Base-by-base conservation (phyloP, 2,797 vertebrate genomes). In the Otus scops region DNA sequence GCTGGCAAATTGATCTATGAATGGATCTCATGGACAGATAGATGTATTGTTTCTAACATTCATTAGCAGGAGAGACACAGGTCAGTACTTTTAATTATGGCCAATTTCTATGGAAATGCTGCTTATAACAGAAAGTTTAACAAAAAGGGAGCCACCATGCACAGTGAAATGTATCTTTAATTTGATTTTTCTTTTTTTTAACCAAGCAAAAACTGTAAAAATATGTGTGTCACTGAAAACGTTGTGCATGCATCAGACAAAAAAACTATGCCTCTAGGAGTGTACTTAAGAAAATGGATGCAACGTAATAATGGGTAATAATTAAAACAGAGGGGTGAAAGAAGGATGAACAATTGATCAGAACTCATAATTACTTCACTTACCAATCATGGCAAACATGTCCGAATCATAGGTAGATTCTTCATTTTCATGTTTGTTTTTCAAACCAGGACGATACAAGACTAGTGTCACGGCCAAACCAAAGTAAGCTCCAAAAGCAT, bases 341-440 rank as follows among this genome's bases (percentile, higher is more conserved):
- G 23, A 67, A 7, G 5, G 4, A 24, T 61, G 60, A 87, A 23
- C 12, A 81, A 5, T 30, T 64, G 15, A 41, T 34, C 22, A 69
- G 3, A 17, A 53, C 5, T 70, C 0, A 1, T 5, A 79, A 8
- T 68, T 32, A 4, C 22, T 75, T 45, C 41, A 97, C 98, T 98
- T 98, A 99, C 99, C 99, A 39, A 99, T 99, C 99, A 99, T 99
- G 48, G 99, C 99, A 95, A 99, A 99, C 75, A 99, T 5, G 73
- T 99, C 99, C 0, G 99, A 99, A 80, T 99, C 98, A 91, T 99
- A 99, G 45, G 98, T 98, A 13, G 99, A 99, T 85, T 99, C 98
- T 5, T 99, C 98, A 3, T 99, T 99, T 7, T 98, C 97, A 50
- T 99, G 99, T 21, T 98, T 98, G 0, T 96, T 97, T 86, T 92